Evolutionary conservation across 2,888 invertebrate genomes (phyloP), one percentile per base, ranked within the genome.

Genomic region (Sthenelais limicola): DNA sequence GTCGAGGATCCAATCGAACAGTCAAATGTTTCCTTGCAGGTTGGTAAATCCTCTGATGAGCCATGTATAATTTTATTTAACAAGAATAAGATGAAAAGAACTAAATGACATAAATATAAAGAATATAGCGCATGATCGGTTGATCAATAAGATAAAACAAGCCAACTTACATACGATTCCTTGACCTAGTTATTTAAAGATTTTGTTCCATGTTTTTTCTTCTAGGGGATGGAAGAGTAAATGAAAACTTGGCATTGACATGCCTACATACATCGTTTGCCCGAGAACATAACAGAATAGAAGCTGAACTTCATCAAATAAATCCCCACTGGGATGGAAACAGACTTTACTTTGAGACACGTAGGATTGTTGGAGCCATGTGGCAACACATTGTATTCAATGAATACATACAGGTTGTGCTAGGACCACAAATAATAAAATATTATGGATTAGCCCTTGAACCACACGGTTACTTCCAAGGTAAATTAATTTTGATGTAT

Each of bases 181-280:
- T 18, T 18, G 9, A 43, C 43, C 9, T 15, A 43, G 43, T 9
- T 18, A 15, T 43, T 15, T 15, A 15, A 15, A 18, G 18, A 15
- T 43, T 18, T 15, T 43, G 9, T 43, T 43, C 43, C 18, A 15
- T 43, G 43, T 51, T 21, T 21, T 21, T 9, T 51, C 51, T 21
- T 12, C 24, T 35, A 92, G 94, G 94, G 2, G 95, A 96, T 82
- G 91, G 92, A 73, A 90, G 96, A 52, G 93, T 94, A 0, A 96
- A 96, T 84, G 95, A 96, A 88, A 94, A 95, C 88, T 90, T 94
- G 0, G 92, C 94, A 79, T 88, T 96, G 18, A 94, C 95, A 1
- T 93, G 93, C 0, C 92, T 96, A 92, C 95, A 96, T 85, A 89
- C 95, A 72, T 86, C 96, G 68, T 94, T 94, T 92, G 92, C 94